These are phyloP conservation scores for Pogonocichla stellata DNA, from an alignment of 2,113 vertebrate genomes.

Conservation along the genomic window DNA sequence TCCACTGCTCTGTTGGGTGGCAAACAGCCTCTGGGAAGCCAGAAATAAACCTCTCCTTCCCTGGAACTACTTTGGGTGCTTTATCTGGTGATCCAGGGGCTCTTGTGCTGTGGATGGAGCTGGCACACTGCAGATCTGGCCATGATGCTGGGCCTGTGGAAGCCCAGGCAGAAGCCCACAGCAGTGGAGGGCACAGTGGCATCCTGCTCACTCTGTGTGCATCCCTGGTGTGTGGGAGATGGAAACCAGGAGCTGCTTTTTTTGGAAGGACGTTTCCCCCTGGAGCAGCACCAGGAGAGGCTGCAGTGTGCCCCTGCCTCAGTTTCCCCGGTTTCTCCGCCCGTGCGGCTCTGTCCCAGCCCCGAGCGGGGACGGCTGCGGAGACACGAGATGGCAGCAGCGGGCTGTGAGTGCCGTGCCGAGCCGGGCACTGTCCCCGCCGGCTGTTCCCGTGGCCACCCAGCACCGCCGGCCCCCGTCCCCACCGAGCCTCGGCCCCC, in stretches of 20 bases:
- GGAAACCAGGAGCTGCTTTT: background rate
- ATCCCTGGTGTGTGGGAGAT: accelerated
- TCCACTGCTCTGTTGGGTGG: background rate
- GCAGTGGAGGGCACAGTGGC: accelerated
- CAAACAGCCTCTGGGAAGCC: background rate
- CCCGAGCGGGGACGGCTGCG: background rate
- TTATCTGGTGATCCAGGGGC: background rate
- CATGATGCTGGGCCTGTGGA: accelerated
- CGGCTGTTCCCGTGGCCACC: accelerated
- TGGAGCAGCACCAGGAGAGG: background rate
- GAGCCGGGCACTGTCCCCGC: background rate
- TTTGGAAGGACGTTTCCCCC: background rate
- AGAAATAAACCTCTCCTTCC: slow-evolving; percentile 1
- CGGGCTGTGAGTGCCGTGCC: background rate
- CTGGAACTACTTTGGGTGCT: background rate
- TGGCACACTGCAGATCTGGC: background rate
- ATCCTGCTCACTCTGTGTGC: background rate
- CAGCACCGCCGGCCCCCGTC: background rate
- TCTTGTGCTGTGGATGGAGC: background rate
- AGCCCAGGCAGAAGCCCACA: background rate
- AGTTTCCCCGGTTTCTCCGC: background rate
- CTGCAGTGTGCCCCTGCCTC: background rate
- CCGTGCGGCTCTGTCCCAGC: accelerated
- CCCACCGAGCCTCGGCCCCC: background rate
- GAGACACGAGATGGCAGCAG: slow-evolving; percentile 52